Evolutionary conservation across 2,888 invertebrate species (phyloP).

Genomic region (Melieria crassipennis): DNA sequence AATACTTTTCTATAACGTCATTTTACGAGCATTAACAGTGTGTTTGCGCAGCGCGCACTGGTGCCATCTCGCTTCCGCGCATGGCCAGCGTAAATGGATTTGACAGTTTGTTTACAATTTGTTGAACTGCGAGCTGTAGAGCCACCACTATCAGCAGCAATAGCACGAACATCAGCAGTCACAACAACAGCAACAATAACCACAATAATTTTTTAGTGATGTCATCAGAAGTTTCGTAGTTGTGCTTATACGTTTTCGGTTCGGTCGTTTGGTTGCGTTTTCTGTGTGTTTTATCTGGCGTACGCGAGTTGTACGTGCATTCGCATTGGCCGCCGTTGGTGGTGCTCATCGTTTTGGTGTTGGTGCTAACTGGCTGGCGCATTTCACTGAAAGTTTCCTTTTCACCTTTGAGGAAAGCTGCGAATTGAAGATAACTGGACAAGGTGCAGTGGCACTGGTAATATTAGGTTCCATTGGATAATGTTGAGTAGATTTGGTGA

Average conservation of each 20-base stretch:
- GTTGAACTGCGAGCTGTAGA: slow-evolving; percentile 14
- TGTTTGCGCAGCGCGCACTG: slow-evolving; percentile 9
- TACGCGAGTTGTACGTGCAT: background rate
- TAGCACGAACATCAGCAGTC: slow-evolving; percentile 28
- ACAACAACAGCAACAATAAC: slow-evolving; percentile 40
- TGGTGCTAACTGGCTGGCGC: background rate
- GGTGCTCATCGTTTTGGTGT: too few species aligned
- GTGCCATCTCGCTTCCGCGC: slow-evolving; percentile 24
- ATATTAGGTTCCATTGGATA: too few species aligned
- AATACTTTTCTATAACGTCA: slow-evolving; percentile 34
- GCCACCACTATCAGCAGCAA: slow-evolving; percentile 20
- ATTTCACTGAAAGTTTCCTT: background rate
- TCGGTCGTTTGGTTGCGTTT: slow-evolving; percentile 40
- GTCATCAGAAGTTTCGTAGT: slow-evolving; percentile 64
- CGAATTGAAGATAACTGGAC: background rate
- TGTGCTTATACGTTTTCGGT: slow-evolving; percentile 40
- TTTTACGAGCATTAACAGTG: slow-evolving; percentile 13
- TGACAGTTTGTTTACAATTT: slow-evolving; percentile 65
- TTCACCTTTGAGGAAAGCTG: background rate
- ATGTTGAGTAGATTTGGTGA: too few species aligned
- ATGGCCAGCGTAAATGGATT: slow-evolving; percentile 25
- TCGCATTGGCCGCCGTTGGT: background rate
- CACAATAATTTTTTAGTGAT: slow-evolving; percentile 58
- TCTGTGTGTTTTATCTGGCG: slow-evolving; percentile 30
- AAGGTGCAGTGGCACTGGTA: background rate